A percentile compares a stretch with the other conserved stretches of the same genome.
These are phyloP conservation scores for Donacobius atricapilla DNA, from an alignment of 2,113 vertebrate species.

Conservation along the genomic window DNA sequence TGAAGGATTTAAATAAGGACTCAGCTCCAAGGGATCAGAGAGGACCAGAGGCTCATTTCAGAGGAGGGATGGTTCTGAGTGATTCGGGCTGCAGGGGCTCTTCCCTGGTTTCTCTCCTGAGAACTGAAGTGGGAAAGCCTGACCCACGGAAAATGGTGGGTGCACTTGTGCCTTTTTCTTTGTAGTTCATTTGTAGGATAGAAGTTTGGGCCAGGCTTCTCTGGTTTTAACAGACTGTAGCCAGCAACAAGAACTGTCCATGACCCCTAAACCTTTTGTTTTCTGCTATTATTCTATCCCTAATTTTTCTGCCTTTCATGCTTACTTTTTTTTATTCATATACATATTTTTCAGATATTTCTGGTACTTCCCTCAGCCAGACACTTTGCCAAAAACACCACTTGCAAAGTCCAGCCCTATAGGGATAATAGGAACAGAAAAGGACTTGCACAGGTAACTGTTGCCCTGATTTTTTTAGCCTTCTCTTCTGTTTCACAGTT, in stretches of 20 bases:
- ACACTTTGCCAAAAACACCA: not conserved
- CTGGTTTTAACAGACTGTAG: not conserved
- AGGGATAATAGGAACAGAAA: not conserved
- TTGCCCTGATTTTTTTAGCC: too few relatives aligned
- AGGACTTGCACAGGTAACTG: not conserved
- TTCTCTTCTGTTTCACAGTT: too few relatives aligned
- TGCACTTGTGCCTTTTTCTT: not conserved
- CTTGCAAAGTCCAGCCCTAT: not conserved
- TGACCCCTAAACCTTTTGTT: not conserved
- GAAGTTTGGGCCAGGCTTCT: not conserved
- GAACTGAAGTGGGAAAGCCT: not conserved
- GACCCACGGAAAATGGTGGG: not conserved
- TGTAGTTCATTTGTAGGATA: not conserved
- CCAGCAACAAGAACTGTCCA: not conserved
- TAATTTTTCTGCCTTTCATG: not conserved
- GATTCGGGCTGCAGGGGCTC: not conserved
- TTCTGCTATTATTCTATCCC: not conserved
- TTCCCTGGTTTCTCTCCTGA: not conserved
- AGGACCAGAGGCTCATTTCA: accelerated
- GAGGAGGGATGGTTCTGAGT: not conserved
- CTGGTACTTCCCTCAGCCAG: not conserved
- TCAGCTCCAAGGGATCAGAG: not conserved
- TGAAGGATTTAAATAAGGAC: not conserved
- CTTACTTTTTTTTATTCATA: not conserved
- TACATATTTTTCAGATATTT: not conserved